Conservation (phyloP, 1,140 invertebrate genomes). For the Nilaparvata lugens region DNA sequence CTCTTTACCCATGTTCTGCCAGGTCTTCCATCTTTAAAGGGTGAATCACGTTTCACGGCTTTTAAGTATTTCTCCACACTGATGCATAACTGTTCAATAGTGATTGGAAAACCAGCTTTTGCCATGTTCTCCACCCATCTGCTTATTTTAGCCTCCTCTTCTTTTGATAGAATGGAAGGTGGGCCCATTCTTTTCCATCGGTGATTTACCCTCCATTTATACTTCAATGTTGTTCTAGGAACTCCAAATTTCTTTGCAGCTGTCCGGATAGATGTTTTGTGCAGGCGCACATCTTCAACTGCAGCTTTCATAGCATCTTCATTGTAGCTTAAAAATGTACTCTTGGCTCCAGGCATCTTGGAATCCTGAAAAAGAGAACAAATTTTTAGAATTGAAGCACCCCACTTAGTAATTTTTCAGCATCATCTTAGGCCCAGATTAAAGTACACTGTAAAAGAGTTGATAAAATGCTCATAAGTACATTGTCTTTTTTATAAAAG, state of each 20-base stretch:
- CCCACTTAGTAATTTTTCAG: background rate
- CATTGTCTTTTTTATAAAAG: too few relatives aligned
- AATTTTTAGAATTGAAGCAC: background rate
- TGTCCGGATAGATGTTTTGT: slow-evolving; percentile 12
- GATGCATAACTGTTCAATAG: slow-evolving; percentile 30
- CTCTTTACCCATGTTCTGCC: slow-evolving; percentile 9
- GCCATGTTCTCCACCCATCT: slow-evolving; percentile 32
- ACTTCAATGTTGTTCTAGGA: slow-evolving; percentile 28
- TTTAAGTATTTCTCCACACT: slow-evolving; percentile 33
- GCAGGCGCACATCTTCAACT: slow-evolving; percentile 8
- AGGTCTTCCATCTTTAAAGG: slow-evolving; percentile 11
- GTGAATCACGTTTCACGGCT: slow-evolving; percentile 24
- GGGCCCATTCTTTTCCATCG: slow-evolving; percentile 28
- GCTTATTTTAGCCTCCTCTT: slow-evolving; percentile 30
- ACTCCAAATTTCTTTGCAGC: slow-evolving; percentile 29
- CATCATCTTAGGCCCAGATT: background rate
- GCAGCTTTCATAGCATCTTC: slow-evolving; percentile 8
- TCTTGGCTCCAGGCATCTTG: slow-evolving; percentile 5
- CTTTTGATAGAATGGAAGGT: slow-evolving; percentile 23
- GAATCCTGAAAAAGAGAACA: background rate
- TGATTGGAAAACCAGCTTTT: slow-evolving; percentile 32
- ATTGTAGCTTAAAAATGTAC: slow-evolving; percentile 4
- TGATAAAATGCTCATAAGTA: too few relatives aligned
- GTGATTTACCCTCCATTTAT: slow-evolving; percentile 28
- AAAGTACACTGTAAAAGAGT: background rate